phyloP scores from a whole-genome alignment of 2,113 vertebrate species.

The Penelope pileata region DNA sequence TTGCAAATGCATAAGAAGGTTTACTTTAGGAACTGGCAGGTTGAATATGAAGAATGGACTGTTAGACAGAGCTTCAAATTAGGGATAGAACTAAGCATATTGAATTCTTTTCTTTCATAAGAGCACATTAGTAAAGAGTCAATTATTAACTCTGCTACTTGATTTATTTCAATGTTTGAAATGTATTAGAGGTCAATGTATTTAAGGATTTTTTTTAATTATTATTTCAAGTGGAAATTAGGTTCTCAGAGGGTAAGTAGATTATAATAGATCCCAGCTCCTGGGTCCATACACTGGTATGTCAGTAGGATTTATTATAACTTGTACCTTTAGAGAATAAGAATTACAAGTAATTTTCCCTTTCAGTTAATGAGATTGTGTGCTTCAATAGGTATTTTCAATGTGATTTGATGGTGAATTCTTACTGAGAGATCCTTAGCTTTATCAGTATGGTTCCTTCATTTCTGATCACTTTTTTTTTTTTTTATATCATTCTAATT shows the following conservation, averaged over 20 bases:
- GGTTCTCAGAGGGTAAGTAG: slow-evolving; percentile 37
- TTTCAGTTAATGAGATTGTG: slow-evolving; percentile 39
- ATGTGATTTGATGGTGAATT: not conserved
- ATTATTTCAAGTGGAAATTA: slow-evolving; percentile 47
- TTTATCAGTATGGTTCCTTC: not conserved
- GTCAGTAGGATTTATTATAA: slow-evolving; percentile 30
- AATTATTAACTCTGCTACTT: slow-evolving; percentile 50
- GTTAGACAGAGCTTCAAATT: slow-evolving; percentile 14
- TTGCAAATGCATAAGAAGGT: not conserved
- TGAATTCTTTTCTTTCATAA: slow-evolving; percentile 10
- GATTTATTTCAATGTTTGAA: slow-evolving; percentile 49
- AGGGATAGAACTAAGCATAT: not conserved
- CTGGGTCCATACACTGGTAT: not conserved
- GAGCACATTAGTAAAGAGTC: slow-evolving; percentile 16
- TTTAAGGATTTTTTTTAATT: slow-evolving; percentile 20
- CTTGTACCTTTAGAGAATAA: slow-evolving; percentile 19
- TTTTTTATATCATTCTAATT: not conserved
- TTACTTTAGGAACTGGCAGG: not conserved
- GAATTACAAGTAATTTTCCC: slow-evolving; percentile 42
- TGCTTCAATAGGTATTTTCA: not conserved
- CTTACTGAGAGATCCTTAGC: not conserved
- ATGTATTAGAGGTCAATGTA: slow-evolving; percentile 19
- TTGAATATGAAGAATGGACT: not conserved
- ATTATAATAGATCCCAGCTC: slow-evolving; percentile 40
- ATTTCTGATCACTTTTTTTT: not conserved